These are phyloP conservation scores for Molossus molossus DNA, from an alignment of 2,797 vertebrate genomes.

Conservation along the genomic window DNA sequence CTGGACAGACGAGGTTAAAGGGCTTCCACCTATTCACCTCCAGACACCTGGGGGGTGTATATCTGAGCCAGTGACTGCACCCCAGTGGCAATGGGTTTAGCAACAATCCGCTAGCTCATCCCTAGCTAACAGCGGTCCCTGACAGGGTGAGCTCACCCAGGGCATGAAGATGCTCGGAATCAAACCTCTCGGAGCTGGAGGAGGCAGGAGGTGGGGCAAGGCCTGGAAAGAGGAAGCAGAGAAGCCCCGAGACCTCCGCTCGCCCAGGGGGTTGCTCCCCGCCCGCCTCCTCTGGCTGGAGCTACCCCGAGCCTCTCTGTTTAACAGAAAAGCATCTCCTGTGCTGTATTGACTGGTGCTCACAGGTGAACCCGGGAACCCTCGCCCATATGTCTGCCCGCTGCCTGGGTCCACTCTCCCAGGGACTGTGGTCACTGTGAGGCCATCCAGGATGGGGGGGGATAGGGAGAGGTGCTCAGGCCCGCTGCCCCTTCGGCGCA, in stretches of 20 bases:
- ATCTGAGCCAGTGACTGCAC: accelerated
- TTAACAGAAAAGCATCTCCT: not conserved
- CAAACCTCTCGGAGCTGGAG: not conserved
- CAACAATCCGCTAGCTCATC: not conserved
- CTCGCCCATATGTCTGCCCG: not conserved
- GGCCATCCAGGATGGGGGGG: not conserved
- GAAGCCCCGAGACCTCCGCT: accelerated
- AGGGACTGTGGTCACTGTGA: not conserved
- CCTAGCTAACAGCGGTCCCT: not conserved
- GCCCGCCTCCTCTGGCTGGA: not conserved
- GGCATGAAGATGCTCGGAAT: accelerated
- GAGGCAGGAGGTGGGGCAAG: not conserved
- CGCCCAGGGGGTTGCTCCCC: not conserved
- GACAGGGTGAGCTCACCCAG: accelerated
- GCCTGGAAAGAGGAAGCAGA: no score
- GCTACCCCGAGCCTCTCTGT: not conserved
- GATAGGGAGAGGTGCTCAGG: no score
- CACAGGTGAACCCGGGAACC: no score
- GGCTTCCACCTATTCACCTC: not conserved
- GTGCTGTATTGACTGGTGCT: not conserved
- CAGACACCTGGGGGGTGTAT: no score
- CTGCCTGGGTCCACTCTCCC: accelerated
- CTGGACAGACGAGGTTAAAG: accelerated
- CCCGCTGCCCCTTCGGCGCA: not conserved
- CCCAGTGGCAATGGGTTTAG: not conserved